phyloP scores from a whole-genome alignment of 2,797 vertebrate species.

The Emydoidea blandingii region DNA sequence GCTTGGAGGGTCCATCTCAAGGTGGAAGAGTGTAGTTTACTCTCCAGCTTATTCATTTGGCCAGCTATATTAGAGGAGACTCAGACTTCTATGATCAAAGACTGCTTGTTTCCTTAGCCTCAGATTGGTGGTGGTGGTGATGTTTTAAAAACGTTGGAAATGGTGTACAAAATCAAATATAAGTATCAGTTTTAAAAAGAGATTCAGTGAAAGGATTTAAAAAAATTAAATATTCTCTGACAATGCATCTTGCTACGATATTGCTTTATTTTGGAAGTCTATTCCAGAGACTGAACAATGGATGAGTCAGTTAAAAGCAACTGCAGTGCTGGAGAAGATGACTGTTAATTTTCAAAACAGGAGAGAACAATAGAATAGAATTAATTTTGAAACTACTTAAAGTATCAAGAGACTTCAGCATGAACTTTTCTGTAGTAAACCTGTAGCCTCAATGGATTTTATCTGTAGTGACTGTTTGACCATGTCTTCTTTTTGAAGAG shows the following conservation, averaged over 20 bases:
- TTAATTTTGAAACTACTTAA: slow-evolving; percentile 41
- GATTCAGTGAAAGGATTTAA: slow-evolving; percentile 2
- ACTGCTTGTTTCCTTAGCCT: background rate
- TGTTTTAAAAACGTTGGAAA: slow-evolving; percentile 4
- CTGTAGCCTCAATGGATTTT: background rate
- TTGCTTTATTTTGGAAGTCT: slow-evolving; percentile 40
- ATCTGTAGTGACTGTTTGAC: background rate
- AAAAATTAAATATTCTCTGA: background rate
- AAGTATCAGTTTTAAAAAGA: slow-evolving; percentile 37
- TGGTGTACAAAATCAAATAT: slow-evolving; percentile 15
- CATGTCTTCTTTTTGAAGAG: background rate
- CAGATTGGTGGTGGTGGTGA: background rate
- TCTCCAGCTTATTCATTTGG: background rate
- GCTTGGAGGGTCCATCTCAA: background rate
- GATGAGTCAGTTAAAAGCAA: slow-evolving; percentile 66
- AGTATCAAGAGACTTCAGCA: background rate
- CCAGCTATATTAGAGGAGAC: background rate
- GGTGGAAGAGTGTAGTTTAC: background rate
- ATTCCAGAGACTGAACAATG: background rate
- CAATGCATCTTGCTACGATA: background rate
- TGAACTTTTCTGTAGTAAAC: background rate
- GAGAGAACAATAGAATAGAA: slow-evolving; percentile 13
- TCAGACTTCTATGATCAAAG: background rate
- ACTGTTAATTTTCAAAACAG: slow-evolving; percentile 52
- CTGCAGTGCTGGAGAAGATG: slow-evolving; percentile 38